phyloP scores from a whole-genome alignment of 1,140 invertebrate genomes.

The Nebria ingens region DNA sequence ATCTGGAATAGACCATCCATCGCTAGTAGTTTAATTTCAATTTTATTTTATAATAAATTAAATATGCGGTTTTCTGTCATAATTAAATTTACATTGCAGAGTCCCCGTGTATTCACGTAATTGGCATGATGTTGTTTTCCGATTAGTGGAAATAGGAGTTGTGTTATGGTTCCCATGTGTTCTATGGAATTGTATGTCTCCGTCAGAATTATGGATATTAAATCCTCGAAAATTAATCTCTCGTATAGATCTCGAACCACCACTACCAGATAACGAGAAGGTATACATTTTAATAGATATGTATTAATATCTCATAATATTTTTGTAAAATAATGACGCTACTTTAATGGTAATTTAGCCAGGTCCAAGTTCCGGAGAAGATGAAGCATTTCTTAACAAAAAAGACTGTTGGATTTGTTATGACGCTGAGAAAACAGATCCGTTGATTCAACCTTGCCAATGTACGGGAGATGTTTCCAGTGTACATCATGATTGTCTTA shows the following conservation, averaged over 20 bases:
- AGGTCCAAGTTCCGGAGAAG: constrained; percentile 28
- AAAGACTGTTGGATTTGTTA: constrained; percentile 92
- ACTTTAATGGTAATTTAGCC: neutral
- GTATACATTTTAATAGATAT: too few species aligned
- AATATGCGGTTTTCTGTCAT: constrained; percentile 14
- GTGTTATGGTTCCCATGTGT: constrained; percentile 91
- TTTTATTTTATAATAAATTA: too few species aligned
- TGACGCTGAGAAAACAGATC: constrained; percentile 66
- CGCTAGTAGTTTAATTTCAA: too few species aligned
- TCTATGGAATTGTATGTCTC: constrained; percentile 90
- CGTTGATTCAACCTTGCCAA: constrained; percentile 79
- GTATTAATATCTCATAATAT: constrained; percentile 21
- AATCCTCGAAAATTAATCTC: constrained; percentile 78
- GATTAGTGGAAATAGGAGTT: constrained; percentile 85
- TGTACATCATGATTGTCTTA: constrained; percentile 87
- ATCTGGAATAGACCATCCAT: too few species aligned
- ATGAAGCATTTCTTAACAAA: constrained; percentile 38
- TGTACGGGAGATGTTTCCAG: constrained; percentile 83
- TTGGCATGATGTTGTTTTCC: constrained; percentile 84
- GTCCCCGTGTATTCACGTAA: constrained; percentile 81
- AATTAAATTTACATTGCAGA: constrained; percentile 37
- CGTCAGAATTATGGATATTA: constrained; percentile 87
- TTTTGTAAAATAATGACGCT: neutral
- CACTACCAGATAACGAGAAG: constrained; percentile 34
- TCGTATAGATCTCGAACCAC: neutral